These are phyloP conservation scores for Achlya flavicornis DNA, from an alignment of 2,888 invertebrate species.

Conservation along the genomic window DNA sequence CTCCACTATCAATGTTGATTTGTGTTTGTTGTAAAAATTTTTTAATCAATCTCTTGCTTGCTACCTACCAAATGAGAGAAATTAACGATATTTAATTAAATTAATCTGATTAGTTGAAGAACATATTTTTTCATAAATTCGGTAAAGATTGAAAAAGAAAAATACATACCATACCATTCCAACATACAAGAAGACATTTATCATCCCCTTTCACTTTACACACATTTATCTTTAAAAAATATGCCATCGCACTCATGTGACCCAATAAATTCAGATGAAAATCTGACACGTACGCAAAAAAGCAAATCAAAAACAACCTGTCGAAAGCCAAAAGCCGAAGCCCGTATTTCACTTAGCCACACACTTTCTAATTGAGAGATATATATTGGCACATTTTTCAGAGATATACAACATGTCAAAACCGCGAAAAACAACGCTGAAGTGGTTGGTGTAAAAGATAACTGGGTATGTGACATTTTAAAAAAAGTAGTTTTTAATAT, in stretches of 20 bases:
- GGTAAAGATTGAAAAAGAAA: too few species aligned
- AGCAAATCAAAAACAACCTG: slow-evolving; percentile 37
- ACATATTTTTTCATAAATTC: too few species aligned
- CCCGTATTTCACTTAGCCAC: slow-evolving; percentile 54
- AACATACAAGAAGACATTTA: too few species aligned
- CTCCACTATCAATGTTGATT: too few species aligned
- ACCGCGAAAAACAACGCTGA: slow-evolving; percentile 22
- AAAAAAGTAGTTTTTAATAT: too few species aligned
- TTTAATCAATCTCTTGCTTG: too few species aligned
- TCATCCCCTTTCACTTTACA: not conserved
- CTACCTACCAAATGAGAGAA: too few species aligned
- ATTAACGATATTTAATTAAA: too few species aligned
- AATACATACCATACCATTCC: too few species aligned
- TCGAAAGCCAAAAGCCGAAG: slow-evolving; percentile 44
- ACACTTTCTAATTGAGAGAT: slow-evolving; percentile 66
- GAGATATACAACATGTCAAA: slow-evolving; percentile 37
- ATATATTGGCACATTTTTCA: slow-evolving; percentile 72
- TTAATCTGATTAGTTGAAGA: too few species aligned
- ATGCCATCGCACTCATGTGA: not conserved
- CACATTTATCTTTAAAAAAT: not conserved
- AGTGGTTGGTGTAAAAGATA: slow-evolving; percentile 17
- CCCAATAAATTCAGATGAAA: slow-evolving; percentile 8
- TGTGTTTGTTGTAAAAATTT: too few species aligned
- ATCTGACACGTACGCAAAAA: slow-evolving; percentile 21
- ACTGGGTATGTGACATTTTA: slow-evolving; percentile 30